Evolutionary conservation across 37 sponge, comb jelly and placozoan genomes (phyloP).

Genomic region (Crambe crambe): DNA sequence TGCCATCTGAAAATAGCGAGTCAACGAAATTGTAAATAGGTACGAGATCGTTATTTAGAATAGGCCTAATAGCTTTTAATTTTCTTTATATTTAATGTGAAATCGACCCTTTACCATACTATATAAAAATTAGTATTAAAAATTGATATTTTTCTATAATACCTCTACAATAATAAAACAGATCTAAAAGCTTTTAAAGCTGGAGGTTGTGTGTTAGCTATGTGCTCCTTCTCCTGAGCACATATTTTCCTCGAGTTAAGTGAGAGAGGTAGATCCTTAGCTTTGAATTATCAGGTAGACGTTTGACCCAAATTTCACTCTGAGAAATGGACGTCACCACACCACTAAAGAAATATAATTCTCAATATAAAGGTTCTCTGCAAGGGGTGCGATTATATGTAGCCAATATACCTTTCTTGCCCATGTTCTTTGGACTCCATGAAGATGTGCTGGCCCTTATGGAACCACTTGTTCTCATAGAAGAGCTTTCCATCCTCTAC

Average conservation of each 20-base stretch:
- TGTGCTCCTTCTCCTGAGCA: conserved; percentile 57
- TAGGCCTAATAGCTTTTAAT: too few species aligned
- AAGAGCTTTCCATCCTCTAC: conserved; percentile 75
- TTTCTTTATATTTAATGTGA: too few species aligned
- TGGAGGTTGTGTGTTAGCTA: too few species aligned
- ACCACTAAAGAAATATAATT: conserved; percentile 33
- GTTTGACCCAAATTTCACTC: conserved; percentile 73
- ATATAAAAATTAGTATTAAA: too few species aligned
- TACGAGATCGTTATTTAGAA: too few species aligned
- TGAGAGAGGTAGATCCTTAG: conserved; percentile 73
- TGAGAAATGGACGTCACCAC: conserved; percentile 69
- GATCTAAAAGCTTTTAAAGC: too few species aligned
- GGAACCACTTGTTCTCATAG: conserved; percentile 75
- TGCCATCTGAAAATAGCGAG: too few species aligned
- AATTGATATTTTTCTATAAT: too few species aligned
- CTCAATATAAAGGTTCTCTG: not conserved
- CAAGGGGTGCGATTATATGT: too few species aligned
- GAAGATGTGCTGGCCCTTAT: conserved; percentile 67
- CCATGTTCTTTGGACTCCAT: conserved; percentile 75
- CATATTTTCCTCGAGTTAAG: conserved; percentile 65
- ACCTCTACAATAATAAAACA: too few species aligned
- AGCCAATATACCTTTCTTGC: conserved; percentile 60
- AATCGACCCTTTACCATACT: too few species aligned
- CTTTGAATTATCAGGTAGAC: conserved; percentile 74
- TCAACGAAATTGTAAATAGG: too few species aligned